Evolutionary conservation across 2,888 invertebrate genomes (phyloP).

Genomic region (Xylota sylvarum): DNA sequence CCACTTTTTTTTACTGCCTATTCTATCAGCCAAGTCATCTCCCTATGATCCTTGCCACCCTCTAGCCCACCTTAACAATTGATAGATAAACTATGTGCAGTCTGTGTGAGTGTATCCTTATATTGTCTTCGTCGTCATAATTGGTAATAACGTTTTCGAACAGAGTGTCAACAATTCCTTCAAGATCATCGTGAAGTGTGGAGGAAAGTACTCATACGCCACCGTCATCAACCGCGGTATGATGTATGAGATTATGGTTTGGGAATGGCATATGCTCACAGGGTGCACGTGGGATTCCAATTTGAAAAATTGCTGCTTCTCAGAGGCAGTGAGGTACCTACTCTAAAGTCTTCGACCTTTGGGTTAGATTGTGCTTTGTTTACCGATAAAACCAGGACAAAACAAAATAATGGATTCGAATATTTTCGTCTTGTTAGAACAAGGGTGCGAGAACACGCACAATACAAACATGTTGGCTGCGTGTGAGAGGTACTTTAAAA

Average conservation of each 20-base stretch:
- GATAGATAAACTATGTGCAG: constrained; percentile 44
- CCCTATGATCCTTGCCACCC: background rate
- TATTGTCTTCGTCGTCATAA: constrained; percentile 33
- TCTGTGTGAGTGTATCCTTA: background rate
- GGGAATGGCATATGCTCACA: constrained; percentile 26
- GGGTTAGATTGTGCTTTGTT: constrained; percentile 21
- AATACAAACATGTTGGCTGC: constrained; percentile 3
- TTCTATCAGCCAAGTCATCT: constrained; percentile 16
- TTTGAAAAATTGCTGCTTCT: constrained; percentile 31
- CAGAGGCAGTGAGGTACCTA: background rate
- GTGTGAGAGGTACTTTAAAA: constrained; percentile 26
- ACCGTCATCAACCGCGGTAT: constrained; percentile 14
- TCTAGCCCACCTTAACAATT: constrained; percentile 20
- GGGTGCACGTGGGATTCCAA: constrained; percentile 40
- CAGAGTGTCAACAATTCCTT: constrained; percentile 23
- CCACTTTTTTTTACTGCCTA: constrained; percentile 37
- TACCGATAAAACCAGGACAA: constrained; percentile 40
- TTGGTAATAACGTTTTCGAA: constrained; percentile 50
- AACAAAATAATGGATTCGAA: constrained; percentile 34
- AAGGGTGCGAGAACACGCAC: background rate
- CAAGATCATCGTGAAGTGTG: constrained; percentile 35
- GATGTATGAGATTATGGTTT: constrained; percentile 48
- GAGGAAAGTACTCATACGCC: constrained; percentile 33
- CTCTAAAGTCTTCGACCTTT: constrained; percentile 26
- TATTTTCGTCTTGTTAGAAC: constrained; percentile 33